phyloP scores from a whole-genome alignment of 1,140 invertebrate genomes.

The Andricus grossulariae region DNA sequence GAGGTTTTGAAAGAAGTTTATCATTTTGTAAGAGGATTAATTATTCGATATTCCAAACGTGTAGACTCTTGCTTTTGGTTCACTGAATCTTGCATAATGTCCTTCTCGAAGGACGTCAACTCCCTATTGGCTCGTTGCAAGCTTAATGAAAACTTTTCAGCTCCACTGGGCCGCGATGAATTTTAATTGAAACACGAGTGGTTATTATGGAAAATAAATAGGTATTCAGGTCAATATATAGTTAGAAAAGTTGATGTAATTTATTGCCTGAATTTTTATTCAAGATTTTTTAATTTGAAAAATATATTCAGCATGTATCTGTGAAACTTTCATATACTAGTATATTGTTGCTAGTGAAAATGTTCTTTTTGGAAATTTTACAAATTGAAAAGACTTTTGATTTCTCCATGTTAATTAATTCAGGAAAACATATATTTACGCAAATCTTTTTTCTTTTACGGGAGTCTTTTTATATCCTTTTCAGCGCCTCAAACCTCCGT shows the following conservation, averaged over 20 bases:
- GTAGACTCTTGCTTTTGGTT: constrained; percentile 29
- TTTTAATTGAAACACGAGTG: constrained; percentile 28
- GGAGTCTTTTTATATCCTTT: too few relatives aligned
- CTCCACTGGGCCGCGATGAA: constrained; percentile 16
- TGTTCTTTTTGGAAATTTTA: too few relatives aligned
- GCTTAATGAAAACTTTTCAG: constrained; percentile 32
- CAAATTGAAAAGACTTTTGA: too few relatives aligned
- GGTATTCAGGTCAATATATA: background rate
- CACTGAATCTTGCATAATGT: constrained; percentile 31
- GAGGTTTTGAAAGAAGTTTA: constrained; percentile 24
- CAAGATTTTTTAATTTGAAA: too few relatives aligned
- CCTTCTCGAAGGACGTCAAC: constrained; percentile 29
- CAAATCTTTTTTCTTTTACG: too few relatives aligned
- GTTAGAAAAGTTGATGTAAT: background rate
- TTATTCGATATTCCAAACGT: constrained; percentile 29
- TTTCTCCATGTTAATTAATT: too few relatives aligned
- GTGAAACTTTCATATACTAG: too few relatives aligned
- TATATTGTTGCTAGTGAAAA: too few relatives aligned
- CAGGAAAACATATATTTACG: too few relatives aligned
- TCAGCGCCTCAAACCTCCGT: too few relatives aligned
- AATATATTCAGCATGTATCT: too few relatives aligned
- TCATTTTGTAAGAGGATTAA: constrained; percentile 23
- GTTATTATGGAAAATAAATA: constrained; percentile 23
- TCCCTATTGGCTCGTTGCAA: constrained; percentile 31
- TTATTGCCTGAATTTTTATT: too few relatives aligned